Conservation (phyloP, 2,113 vertebrate species). For the Semicossyphus pulcher region DNA sequence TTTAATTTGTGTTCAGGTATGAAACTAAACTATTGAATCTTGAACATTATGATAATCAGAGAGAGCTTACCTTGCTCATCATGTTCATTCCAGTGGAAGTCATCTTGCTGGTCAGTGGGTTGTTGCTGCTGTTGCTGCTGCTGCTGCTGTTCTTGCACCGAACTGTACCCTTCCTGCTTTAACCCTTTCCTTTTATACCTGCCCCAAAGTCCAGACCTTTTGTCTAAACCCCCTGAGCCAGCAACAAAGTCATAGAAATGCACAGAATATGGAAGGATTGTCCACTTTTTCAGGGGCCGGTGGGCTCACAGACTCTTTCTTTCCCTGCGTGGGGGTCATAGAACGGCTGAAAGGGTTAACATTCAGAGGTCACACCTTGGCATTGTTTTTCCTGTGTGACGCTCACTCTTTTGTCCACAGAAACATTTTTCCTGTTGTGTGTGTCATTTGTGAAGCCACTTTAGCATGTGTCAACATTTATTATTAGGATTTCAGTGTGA, state of each 20-base stretch:
- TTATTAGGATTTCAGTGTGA: background rate
- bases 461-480: background rate
- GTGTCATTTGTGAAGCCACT: constrained; percentile 3
- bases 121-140: constrained; percentile 48
- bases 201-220: constrained; percentile 35
- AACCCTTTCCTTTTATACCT: constrained; percentile 78
- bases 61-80: constrained; percentile 67
- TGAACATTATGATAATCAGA: background rate
- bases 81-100: constrained; percentile 74
- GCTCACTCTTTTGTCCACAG: constrained; percentile 42
- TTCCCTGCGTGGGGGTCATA: constrained; percentile 34
- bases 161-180: constrained; percentile 65
- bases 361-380: constrained; percentile 46
- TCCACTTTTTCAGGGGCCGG: constrained; percentile 49
- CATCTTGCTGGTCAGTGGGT: constrained; percentile 61
- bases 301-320: constrained; percentile 53
- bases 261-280: constrained; percentile 55
- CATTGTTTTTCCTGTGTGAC: constrained; percentile 25
- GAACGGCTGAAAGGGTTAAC: constrained; percentile 57
- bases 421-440: constrained; percentile 9
- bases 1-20: too few relatives aligned
- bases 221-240: constrained; percentile 68
- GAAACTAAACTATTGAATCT: too few relatives aligned
- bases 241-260: constrained; percentile 66
- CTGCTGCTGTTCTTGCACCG: constrained; percentile 61